These are phyloP conservation scores for Epinotia bilunana DNA, from an alignment of 2,888 invertebrate genomes.

Conservation along the genomic window DNA sequence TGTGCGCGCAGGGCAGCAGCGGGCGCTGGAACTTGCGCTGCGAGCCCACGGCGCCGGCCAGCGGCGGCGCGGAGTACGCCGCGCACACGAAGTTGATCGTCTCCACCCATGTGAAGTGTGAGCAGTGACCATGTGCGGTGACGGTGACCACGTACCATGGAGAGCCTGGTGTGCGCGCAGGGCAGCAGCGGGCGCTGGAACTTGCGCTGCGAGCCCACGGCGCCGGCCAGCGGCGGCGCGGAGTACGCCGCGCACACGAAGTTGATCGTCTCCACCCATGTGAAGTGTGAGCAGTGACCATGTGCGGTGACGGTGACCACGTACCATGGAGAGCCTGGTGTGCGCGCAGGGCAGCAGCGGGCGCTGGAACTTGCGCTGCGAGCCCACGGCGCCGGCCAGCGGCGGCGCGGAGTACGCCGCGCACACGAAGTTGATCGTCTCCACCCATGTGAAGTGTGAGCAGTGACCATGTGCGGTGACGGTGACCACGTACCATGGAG, in stretches of 20 bases:
- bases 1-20: constrained; percentile 96
- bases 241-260: constrained; percentile 98
- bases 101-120: constrained; percentile 94
- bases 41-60: constrained; percentile 97
- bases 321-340: constrained; percentile 79
- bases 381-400: constrained; percentile 96
- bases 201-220: constrained; percentile 96
- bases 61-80: constrained; percentile 96
- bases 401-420: constrained; percentile 98
- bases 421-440: constrained; percentile 98
- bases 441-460: constrained; percentile 90
- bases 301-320: no score
- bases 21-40: constrained; percentile 98
- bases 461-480: no score
- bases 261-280: constrained; percentile 99
- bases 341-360: constrained; percentile 97
- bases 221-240: constrained; percentile 96
- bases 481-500: constrained; percentile 64
- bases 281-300: no score
- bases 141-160: constrained; percentile 50
- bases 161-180: constrained; percentile 95
- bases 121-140: constrained; percentile 51
- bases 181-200: constrained; percentile 98
- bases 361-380: constrained; percentile 97
- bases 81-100: constrained; percentile 99